Evolutionary conservation across 2,797 vertebrate species (phyloP).

Genomic region (Hoplostethus atlanticus): DNA sequence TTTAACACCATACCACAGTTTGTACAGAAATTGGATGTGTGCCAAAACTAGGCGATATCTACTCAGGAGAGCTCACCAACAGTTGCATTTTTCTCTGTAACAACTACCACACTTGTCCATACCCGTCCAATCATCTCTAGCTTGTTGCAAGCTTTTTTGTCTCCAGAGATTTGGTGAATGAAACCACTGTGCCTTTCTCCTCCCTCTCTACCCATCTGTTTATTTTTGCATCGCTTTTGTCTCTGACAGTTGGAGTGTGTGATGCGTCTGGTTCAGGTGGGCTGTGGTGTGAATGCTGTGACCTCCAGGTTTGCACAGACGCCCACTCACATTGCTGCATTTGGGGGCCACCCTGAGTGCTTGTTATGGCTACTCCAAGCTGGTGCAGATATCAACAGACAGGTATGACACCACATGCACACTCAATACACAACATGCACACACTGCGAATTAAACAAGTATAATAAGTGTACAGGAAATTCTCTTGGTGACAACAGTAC

Average conservation of each 20-base stretch:
- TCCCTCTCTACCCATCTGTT: not conserved
- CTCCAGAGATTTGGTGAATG: not conserved
- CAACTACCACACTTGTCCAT: constrained; percentile 13
- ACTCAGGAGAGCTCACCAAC: not conserved
- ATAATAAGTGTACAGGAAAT: not conserved
- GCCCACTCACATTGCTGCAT: constrained; percentile 96
- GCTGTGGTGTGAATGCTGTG: constrained; percentile 91
- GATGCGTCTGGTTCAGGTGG: constrained; percentile 93
- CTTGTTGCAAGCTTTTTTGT: not conserved
- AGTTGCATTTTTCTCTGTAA: constrained; percentile 5
- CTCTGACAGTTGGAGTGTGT: constrained; percentile 94
- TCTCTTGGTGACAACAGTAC: not conserved
- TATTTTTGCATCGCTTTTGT: constrained; percentile 24
- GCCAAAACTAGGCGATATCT: not conserved
- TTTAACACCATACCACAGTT: not conserved
- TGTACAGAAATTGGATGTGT: constrained; percentile 13
- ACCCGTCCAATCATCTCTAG: constrained; percentile 13
- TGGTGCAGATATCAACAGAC: constrained; percentile 96
- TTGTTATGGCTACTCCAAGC: constrained; percentile 96
- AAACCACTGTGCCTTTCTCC: not conserved
- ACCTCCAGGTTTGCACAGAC: constrained; percentile 98
- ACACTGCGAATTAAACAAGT: not conserved
- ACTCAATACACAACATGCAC: not conserved
- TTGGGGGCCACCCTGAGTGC: constrained; percentile 97
- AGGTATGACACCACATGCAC: constrained; percentile 82